A percentile compares a stretch with the other conserved stretches of the same genome.
phyloP scores from a whole-genome alignment of 2,113 vertebrate genomes.

The Nesogale talazaci region DNA sequence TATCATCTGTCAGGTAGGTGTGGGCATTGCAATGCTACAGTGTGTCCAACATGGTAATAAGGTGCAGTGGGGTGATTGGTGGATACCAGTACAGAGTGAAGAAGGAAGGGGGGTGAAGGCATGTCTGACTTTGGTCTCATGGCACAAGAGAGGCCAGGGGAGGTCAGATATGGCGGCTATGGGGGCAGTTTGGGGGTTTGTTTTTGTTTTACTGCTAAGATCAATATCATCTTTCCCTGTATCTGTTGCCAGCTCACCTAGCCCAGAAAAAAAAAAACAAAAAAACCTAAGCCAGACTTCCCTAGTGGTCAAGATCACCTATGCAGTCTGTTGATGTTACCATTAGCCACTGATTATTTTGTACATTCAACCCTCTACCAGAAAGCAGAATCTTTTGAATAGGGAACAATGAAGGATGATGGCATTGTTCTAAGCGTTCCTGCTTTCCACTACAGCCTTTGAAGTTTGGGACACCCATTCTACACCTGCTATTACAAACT shows the following conservation, averaged over 20 bases:
- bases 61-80: too few species aligned
- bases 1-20: too few species aligned
- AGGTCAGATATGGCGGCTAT: too few species aligned
- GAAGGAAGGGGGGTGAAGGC: too few species aligned
- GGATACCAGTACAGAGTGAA: too few species aligned
- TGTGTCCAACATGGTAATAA: too few species aligned
- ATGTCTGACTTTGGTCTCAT: too few species aligned
- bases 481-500: conserved; percentile 14
- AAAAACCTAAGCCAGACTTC: not conserved
- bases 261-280: not conserved
- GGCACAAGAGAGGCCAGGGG: too few species aligned
- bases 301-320: not conserved
- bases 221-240: not conserved
- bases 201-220: not conserved
- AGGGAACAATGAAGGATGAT: not conserved
- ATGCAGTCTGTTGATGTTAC: not conserved
- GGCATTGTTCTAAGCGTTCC: not conserved
- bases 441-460: conserved; percentile 5
- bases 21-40: too few species aligned
- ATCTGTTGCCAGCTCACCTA: not conserved
- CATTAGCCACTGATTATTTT: not conserved
- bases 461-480: conserved; percentile 10
- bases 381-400: not conserved
- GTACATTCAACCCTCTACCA: not conserved
- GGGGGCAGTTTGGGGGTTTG: too few species aligned